Evolutionary conservation across 2,888 invertebrate species (phyloP).

Genomic region (Hypselothyrea guttata): DNA sequence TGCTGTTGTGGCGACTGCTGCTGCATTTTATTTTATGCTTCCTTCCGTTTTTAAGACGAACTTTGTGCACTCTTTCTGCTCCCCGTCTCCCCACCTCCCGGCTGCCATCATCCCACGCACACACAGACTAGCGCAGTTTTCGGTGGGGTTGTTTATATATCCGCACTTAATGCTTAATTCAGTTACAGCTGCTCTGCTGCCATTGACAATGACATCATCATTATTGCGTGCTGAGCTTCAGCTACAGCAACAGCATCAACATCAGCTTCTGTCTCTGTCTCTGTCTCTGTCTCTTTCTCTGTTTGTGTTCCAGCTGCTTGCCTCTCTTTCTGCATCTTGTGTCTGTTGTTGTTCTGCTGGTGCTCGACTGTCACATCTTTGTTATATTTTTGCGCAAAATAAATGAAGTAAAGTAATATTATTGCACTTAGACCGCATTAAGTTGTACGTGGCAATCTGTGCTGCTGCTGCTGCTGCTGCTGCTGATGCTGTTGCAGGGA

Average conservation of each 20-base stretch:
- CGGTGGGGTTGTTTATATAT: constrained; percentile 76
- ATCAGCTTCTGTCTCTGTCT: constrained; percentile 31
- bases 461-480: constrained; percentile 35
- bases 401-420: constrained; percentile 80
- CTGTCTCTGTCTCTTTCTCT: not conserved
- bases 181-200: constrained; percentile 71
- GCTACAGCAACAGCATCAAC: constrained; percentile 62
- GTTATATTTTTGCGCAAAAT: constrained; percentile 78
- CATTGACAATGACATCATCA: constrained; percentile 82
- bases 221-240: constrained; percentile 76
- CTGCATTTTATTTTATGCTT: constrained; percentile 78
- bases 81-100: not conserved
- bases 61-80: constrained; percentile 21
- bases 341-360: constrained; percentile 20
- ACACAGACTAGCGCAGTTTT: constrained; percentile 50
- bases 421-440: constrained; percentile 80
- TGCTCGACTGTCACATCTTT: constrained; percentile 72
- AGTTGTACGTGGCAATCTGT: constrained; percentile 78
- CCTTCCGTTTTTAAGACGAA: constrained; percentile 69
- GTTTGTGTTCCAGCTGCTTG: not conserved
- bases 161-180: constrained; percentile 79
- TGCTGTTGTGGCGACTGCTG: constrained; percentile 26
- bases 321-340: constrained; percentile 15
- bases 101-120: no score
- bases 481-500: constrained; percentile 7